A percentile compares a stretch with the other conserved stretches of the same genome.
These are phyloP conservation scores for Trichogramma pretiosum DNA, from an alignment of 1,140 invertebrate genomes.

Conservation along the genomic window DNA sequence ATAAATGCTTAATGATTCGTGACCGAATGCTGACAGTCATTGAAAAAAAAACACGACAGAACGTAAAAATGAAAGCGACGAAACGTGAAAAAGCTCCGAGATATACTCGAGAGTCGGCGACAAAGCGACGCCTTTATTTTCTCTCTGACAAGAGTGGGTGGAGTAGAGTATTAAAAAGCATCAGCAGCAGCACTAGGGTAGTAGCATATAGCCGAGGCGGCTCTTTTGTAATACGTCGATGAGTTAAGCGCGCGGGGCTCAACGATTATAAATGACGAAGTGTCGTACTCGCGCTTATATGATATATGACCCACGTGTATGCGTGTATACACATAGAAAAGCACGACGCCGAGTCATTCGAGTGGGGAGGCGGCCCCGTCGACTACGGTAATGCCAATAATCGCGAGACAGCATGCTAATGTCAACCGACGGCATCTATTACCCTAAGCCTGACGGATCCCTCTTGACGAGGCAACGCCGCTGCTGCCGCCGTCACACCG, in stretches of 20 bases:
- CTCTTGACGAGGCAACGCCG: conserved; percentile 30
- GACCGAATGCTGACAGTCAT: too few relatives aligned
- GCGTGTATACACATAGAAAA: too few relatives aligned
- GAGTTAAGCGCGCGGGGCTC: conserved; percentile 10
- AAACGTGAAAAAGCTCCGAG: too few relatives aligned
- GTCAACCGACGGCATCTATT: conserved; percentile 41
- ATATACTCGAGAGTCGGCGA: too few relatives aligned
- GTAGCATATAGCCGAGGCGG: too few relatives aligned
- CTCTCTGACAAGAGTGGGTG: too few relatives aligned
- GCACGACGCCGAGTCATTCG: background rate
- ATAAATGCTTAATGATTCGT: too few relatives aligned
- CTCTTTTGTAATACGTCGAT: background rate
- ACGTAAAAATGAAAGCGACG: too few relatives aligned
- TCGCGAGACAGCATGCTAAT: conserved; percentile 41
- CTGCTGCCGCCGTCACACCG: background rate
- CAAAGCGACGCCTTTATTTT: too few relatives aligned
- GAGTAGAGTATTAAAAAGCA: too few relatives aligned
- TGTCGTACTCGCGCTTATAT: conserved; percentile 21
- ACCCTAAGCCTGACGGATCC: conserved; percentile 42
- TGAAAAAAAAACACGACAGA: too few relatives aligned
- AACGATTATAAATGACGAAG: conserved; percentile 38
- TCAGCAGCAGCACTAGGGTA: too few relatives aligned
- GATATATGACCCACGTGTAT: background rate
- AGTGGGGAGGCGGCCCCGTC: background rate
- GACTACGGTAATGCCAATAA: conserved; percentile 38